Percentiles rank a stretch among this genome's conserved stretches.
Conservation (phyloP, 2,888 invertebrate species). For the Chouioia cunea region DNA sequence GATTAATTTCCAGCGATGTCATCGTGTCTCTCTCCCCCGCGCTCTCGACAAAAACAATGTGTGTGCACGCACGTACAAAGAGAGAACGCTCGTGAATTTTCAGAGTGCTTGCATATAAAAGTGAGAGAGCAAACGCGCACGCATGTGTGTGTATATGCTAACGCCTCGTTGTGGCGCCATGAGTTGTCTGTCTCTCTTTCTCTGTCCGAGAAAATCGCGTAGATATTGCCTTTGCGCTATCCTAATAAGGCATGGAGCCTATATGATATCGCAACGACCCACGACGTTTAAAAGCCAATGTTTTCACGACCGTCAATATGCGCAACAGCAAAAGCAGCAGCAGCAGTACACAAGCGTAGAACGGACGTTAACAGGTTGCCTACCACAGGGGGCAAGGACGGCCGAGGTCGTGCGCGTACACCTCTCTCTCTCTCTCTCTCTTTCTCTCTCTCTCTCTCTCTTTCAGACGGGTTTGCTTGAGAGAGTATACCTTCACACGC, state of each 20-base stretch:
- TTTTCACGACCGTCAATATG: constrained; percentile 34
- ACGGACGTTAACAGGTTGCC: constrained; percentile 58
- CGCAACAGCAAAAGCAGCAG: constrained; percentile 14
- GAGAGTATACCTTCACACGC: not conserved
- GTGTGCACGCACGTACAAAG: not conserved
- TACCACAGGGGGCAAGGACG: constrained; percentile 67
- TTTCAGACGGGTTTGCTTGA: not conserved
- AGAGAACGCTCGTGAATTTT: constrained; percentile 10
- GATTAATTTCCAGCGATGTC: too few species aligned
- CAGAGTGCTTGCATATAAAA: not conserved
- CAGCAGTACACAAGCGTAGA: constrained; percentile 49
- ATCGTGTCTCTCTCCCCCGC: too few species aligned
- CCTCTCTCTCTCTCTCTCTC: constrained; percentile 31
- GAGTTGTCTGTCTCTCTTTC: not conserved
- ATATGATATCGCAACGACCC: not conserved
- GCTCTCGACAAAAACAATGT: too few species aligned
- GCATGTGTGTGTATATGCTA: constrained; percentile 13
- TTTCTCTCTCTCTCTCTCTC: not conserved
- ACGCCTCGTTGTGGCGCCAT: constrained; percentile 3
- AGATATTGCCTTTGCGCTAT: constrained; percentile 39
- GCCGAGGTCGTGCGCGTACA: constrained; percentile 62
- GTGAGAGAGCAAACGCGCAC: not conserved
- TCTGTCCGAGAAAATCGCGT: constrained; percentile 41
- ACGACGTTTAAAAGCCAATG: constrained; percentile 19
- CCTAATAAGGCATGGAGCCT: constrained; percentile 45